These are phyloP conservation scores for Seira ritae DNA, from an alignment of 2,888 invertebrate species.

Conservation along the genomic window DNA sequence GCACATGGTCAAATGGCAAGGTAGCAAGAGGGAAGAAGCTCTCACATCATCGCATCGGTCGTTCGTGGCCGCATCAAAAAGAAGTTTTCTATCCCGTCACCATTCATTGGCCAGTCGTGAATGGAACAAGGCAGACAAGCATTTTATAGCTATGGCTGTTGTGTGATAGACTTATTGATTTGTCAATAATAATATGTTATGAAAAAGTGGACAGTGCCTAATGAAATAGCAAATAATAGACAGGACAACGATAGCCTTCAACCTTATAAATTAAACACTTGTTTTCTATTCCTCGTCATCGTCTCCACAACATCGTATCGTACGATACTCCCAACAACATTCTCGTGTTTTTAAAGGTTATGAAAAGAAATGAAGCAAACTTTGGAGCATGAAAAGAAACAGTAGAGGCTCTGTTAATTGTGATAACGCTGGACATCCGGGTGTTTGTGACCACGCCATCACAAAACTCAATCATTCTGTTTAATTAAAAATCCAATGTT, in stretches of 20 bases:
- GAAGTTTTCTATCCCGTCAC: background rate
- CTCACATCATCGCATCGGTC: background rate
- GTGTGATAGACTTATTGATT: background rate
- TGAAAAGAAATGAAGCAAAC: background rate
- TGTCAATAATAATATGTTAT: background rate
- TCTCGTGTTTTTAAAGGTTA: background rate
- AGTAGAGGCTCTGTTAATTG: background rate
- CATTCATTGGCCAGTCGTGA: constrained; percentile 12
- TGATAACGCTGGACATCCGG: constrained; percentile 7
- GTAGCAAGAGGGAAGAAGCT: background rate
- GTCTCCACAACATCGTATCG: constrained; percentile 27
- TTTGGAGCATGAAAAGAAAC: background rate
- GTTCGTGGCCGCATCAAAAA: background rate
- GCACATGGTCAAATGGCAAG: constrained; percentile 5
- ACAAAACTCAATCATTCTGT: too few relatives aligned
- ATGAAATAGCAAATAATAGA: constrained; percentile 18
- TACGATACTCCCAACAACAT: constrained; percentile 25
- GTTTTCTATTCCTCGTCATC: background rate
- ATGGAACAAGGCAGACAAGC: constrained; percentile 19
- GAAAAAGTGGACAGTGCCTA: constrained; percentile 11
- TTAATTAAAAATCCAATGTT: too few relatives aligned
- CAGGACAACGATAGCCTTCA: constrained; percentile 45
- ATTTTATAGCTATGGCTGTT: background rate
- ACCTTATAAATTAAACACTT: constrained; percentile 20
- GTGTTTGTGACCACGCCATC: too few relatives aligned